Conservation (phyloP, 2,888 invertebrate genomes). For the Drosophila paucipuncta region DNA sequence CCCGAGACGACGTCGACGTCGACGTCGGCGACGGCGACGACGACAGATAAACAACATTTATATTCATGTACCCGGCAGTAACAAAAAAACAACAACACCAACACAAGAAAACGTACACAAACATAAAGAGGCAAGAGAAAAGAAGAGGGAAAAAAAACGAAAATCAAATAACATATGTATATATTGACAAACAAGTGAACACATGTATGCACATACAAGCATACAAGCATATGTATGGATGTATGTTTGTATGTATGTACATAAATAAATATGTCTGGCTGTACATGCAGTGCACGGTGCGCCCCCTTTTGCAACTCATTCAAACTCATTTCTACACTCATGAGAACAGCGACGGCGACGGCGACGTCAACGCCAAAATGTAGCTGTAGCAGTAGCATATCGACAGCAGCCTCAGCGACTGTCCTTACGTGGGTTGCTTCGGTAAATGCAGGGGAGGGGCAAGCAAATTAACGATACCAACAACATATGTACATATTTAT, state of each 20-base stretch:
- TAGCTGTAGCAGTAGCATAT: constrained; percentile 57
- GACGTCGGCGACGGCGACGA: constrained; percentile 22
- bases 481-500: constrained; percentile 25
- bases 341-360: constrained; percentile 35
- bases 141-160: constrained; percentile 66
- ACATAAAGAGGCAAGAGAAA: constrained; percentile 55
- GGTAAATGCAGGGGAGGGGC: neutral
- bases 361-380: constrained; percentile 18
- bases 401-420: constrained; percentile 26
- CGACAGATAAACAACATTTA: constrained; percentile 79
- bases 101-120: constrained; percentile 49
- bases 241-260: constrained; percentile 10
- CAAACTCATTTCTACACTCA: constrained; percentile 76
- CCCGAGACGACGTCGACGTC: constrained; percentile 51
- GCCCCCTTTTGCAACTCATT: constrained; percentile 55
- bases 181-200: constrained; percentile 72
- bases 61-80: constrained; percentile 75
- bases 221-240: constrained; percentile 1
- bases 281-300: constrained; percentile 45
- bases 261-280: constrained; percentile 24
- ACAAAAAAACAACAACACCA: constrained; percentile 49
- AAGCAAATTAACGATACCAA: constrained; percentile 37
- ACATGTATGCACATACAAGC: constrained; percentile 32
- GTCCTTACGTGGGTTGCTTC: constrained; percentile 25
- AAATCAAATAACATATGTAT: constrained; percentile 79